Evolutionary conservation across 1,140 invertebrate genomes (phyloP), one percentile per base, ranked within the genome.

Genomic region (Protaetia brevitarsis): DNA sequence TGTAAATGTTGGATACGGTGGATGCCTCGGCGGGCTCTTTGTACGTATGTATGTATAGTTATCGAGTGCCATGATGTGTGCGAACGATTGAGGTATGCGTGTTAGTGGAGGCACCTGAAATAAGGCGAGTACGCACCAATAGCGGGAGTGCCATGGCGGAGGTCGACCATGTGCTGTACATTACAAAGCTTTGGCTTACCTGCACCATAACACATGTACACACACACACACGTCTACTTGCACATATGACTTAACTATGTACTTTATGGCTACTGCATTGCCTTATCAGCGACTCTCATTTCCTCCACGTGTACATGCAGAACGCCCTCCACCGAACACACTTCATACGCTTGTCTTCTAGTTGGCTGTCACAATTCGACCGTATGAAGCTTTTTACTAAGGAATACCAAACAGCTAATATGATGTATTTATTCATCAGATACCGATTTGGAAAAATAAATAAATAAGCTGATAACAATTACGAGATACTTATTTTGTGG

Each of bases 51-150:
- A n/a, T n/a, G n/a, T 51, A 51, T 51, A 21, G 41, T 51, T 23
- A 51, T 51, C 26, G 41, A 51, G 41, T 51, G 41, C 41, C 41
- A 51, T 51, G 41, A 51, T 51, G 41, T 51, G 41, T 51, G 41
- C 41, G 41, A 51, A 51, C 41, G 41, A 51, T 51, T 51, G 41
- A 51, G 41, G 41, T 51, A 51, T 51, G 41, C 41, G 41, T 51
- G 41, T 51, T 51, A 51, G 41, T 51, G 41, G 41, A 51, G 41
- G 41, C 41, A 51, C 41, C 41, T 51, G 41, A 51, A 51, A 51
- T 51, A 51, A 51, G 41, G 41, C 41, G 41, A 51, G 41, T 51
- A 51, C 19, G 41, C 41, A 51, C 41, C 41, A 51, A 51, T 51
- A 51, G 41, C 41, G 41, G 41, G 41, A 51, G 41, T 51, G 41